Evolutionary conservation across 2,797 vertebrate species (phyloP).

Genomic region (Pangasius mekongensis): DNA sequence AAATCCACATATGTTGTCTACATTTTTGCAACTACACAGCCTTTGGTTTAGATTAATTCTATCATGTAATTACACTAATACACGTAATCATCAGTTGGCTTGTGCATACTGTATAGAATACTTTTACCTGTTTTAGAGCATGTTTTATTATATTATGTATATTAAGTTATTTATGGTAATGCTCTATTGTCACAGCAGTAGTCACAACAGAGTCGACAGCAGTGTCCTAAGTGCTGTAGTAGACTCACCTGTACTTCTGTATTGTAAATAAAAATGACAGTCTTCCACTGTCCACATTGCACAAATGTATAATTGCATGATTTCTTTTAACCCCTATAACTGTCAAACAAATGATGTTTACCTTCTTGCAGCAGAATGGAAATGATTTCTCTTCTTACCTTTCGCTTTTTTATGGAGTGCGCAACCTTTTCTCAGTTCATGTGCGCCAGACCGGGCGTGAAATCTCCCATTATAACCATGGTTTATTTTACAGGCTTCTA

Average conservation of each 20-base stretch:
- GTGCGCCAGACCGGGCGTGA: slow-evolving; percentile 20
- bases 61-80: background rate
- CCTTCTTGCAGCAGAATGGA: background rate
- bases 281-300: slow-evolving; percentile 25
- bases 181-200: slow-evolving; percentile 24
- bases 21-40: background rate
- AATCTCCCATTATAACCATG: slow-evolving; percentile 61
- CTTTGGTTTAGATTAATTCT: background rate
- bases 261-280: slow-evolving; percentile 67
- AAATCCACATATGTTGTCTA: background rate
- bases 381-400: background rate
- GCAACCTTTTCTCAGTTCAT: slow-evolving; percentile 13
- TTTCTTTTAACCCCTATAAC: background rate
- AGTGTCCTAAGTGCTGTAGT: slow-evolving; percentile 9
- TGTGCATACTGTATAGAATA: slow-evolving; percentile 14
- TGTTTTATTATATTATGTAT: background rate
- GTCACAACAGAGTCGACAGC: slow-evolving; percentile 22
- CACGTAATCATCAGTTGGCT: background rate
- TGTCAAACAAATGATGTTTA: background rate
- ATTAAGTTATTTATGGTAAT: background rate
- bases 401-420: background rate
- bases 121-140: slow-evolving; percentile 9
- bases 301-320: slow-evolving; percentile 20
- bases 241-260: slow-evolving; percentile 11
- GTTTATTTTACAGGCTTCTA: slow-evolving; percentile 89